phyloP scores from a whole-genome alignment of 92 coral and sea anemone species.

The Parazoanthus darwini region DNA sequence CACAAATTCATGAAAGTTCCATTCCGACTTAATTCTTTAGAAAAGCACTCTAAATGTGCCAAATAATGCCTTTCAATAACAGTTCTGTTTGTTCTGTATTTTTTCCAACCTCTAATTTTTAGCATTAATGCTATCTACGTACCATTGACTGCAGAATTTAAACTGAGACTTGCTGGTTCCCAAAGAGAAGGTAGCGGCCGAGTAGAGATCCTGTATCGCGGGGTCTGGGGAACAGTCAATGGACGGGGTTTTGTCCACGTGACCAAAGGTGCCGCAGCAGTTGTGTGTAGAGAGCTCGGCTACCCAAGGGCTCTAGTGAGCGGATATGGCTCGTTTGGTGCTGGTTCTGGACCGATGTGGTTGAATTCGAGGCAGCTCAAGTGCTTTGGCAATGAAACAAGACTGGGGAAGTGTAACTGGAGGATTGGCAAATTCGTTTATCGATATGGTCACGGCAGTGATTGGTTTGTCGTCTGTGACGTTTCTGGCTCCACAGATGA shows the following conservation, averaged over 20 bases:
- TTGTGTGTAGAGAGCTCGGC: constrained; percentile 6
- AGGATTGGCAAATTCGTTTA: background rate
- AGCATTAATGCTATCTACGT: too few species aligned
- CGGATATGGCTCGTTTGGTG: constrained; percentile 8
- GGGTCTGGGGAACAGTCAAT: background rate
- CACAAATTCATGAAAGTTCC: too few species aligned
- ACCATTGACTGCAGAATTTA: background rate
- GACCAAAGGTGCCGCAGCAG: background rate
- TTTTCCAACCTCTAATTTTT: too few species aligned
- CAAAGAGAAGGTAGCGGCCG: constrained; percentile 7
- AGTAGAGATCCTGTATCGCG: constrained; percentile 3
- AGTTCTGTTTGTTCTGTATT: too few species aligned
- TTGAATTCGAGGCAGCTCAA: background rate
- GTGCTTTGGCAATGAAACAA: background rate
- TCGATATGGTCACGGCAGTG: background rate
- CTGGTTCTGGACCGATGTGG: background rate
- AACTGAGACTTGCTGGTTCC: constrained; percentile 27
- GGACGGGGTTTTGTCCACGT: too few species aligned
- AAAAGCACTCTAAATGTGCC: too few species aligned
- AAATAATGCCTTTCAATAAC: too few species aligned
- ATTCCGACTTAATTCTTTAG: too few species aligned
- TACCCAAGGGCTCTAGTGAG: background rate
- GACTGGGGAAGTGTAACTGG: background rate
- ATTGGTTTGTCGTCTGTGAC: constrained; percentile 24
- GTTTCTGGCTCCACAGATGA: background rate